phyloP scores from a whole-genome alignment of 2,888 invertebrate genomes.

The Lacanobia wlatinum region DNA sequence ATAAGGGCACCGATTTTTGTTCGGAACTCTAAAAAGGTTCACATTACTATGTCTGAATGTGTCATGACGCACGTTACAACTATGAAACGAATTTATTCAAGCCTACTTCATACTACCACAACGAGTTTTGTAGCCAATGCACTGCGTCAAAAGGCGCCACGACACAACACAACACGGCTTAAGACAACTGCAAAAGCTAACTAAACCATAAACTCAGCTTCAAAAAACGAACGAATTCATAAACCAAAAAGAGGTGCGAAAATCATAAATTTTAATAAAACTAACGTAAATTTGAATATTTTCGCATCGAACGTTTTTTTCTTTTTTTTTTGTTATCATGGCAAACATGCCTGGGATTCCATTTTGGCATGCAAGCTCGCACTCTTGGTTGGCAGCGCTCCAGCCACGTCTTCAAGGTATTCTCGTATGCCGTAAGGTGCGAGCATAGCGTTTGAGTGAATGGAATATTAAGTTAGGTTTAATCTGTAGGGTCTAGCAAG shows the following conservation, averaged over 20 bases:
- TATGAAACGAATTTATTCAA: too few species aligned
- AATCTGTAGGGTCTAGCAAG: constrained; percentile 10
- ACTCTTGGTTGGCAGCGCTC: constrained; percentile 76
- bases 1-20: too few species aligned
- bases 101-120: too few species aligned
- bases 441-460: constrained; percentile 55
- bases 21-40: too few species aligned
- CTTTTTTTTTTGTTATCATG: constrained; percentile 71
- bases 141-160: too few species aligned
- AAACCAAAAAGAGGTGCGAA: constrained; percentile 13
- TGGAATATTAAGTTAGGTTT: constrained; percentile 57
- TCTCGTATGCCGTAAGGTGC: constrained; percentile 68
- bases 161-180: not conserved
- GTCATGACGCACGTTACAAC: too few species aligned
- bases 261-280: constrained; percentile 61
- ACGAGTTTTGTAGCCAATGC: too few species aligned
- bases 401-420: constrained; percentile 74
- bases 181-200: not conserved
- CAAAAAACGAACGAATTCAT: constrained; percentile 23
- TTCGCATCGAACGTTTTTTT: constrained; percentile 60
- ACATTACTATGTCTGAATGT: too few species aligned
- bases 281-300: constrained; percentile 69
- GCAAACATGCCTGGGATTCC: constrained; percentile 74
- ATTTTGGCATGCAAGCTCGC: constrained; percentile 79
- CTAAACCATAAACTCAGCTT: constrained; percentile 2